These are phyloP conservation scores for Dione vanillae DNA, from an alignment of 2,888 invertebrate genomes.

Conservation along the genomic window DNA sequence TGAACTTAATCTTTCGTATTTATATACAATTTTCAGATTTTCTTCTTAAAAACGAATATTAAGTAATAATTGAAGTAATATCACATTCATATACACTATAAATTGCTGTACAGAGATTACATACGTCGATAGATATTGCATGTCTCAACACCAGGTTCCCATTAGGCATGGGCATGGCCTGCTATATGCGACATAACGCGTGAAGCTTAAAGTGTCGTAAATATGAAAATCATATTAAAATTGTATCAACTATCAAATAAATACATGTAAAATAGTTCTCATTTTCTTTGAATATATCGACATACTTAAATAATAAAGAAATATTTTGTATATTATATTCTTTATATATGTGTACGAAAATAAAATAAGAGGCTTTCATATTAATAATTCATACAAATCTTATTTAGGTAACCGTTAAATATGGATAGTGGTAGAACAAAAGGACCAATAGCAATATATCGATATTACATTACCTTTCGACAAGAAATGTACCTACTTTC, in stretches of 20 bases:
- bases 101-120: too few species aligned
- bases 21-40: background rate
- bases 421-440: slow-evolving; percentile 17
- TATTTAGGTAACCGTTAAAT: slow-evolving; percentile 3
- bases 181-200: too few species aligned
- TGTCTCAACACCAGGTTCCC: too few species aligned
- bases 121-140: too few species aligned
- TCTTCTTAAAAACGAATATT: background rate
- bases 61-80: background rate
- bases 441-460: slow-evolving; percentile 11
- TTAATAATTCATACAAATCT: slow-evolving; percentile 21
- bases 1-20: background rate
- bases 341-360: too few species aligned
- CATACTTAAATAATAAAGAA: background rate
- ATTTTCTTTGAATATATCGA: background rate
- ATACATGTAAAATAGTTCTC: background rate
- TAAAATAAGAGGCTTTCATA: background rate
- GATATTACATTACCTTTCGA: slow-evolving; percentile 19
- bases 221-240: too few species aligned
- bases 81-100: background rate
- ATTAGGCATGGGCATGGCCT: too few species aligned
- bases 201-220: too few species aligned
- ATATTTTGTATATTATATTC: background rate
- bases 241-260: background rate
- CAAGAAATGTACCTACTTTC: background rate